These are phyloP conservation scores for Aegithalos caudatus DNA, from an alignment of 2,113 vertebrate species.

Conservation along the genomic window DNA sequence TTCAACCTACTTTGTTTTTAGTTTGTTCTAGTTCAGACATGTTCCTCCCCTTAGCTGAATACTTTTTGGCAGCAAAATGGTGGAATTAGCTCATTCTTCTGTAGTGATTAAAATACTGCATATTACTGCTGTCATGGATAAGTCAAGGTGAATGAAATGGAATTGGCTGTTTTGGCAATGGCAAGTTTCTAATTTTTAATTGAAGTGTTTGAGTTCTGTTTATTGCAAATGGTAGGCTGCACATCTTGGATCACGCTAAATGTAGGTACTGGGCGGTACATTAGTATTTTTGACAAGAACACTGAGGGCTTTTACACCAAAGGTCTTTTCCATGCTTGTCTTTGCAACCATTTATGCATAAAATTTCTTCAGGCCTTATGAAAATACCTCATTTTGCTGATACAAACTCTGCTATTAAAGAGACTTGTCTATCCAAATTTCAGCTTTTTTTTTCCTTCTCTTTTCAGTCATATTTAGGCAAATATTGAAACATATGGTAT, in stretches of 20 bases:
- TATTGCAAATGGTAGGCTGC: background rate
- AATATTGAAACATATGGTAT: background rate
- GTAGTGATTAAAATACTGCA: background rate
- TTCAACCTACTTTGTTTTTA: background rate
- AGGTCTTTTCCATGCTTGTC: background rate
- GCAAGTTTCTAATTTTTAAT: background rate
- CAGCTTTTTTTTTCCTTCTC: background rate
- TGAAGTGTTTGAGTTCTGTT: background rate
- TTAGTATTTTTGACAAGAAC: background rate
- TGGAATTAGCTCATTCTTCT: background rate
- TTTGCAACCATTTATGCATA: background rate
- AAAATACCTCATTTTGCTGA: background rate
- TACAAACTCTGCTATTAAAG: background rate
- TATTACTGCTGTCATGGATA: background rate
- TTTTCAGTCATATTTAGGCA: background rate
- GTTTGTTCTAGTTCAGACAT: background rate
- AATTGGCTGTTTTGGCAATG: background rate
- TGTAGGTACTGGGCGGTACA: background rate
- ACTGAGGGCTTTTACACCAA: background rate
- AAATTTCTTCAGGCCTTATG: background rate
- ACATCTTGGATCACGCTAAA: fast-evolving
- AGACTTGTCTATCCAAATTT: background rate
- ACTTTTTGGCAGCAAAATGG: background rate
- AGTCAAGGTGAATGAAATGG: background rate
- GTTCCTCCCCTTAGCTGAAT: background rate